Evolutionary conservation across 2,113 vertebrate genomes (phyloP).

Genomic region (Irena cyanogastra): DNA sequence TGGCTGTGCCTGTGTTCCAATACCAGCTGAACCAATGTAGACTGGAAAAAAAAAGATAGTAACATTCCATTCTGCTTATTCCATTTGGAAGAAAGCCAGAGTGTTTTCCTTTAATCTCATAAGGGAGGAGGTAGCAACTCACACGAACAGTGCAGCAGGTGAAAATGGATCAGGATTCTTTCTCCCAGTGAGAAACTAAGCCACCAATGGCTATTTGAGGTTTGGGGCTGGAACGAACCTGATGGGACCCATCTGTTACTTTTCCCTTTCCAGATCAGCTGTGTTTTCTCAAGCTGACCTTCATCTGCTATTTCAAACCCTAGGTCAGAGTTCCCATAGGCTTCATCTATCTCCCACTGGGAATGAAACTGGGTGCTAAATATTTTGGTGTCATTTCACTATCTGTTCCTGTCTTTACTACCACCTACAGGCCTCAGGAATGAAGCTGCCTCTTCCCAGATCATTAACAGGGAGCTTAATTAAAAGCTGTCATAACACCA

Average conservation of each 20-base stretch:
- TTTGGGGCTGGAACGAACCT: slow-evolving; percentile 2
- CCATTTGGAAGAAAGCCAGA: neutral
- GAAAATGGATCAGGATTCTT: slow-evolving; percentile 26
- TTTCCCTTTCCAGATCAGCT: slow-evolving; percentile 32
- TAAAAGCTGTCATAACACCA: slow-evolving; percentile 52
- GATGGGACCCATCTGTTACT: slow-evolving; percentile 21
- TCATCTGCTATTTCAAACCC: slow-evolving; percentile 43
- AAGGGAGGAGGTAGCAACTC: neutral
- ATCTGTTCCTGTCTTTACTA: slow-evolving; percentile 31
- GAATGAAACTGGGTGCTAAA: neutral
- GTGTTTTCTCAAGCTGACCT: slow-evolving; percentile 52
- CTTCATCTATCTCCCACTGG: neutral
- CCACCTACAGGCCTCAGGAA: slow-evolving; percentile 48
- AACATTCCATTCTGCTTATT: neutral
- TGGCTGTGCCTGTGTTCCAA: neutral
- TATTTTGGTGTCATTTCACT: slow-evolving; percentile 43
- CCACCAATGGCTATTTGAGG: neutral
- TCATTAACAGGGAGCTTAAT: slow-evolving; percentile 53
- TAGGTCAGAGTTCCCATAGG: slow-evolving; percentile 3
- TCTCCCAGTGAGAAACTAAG: neutral
- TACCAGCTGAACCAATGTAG: neutral
- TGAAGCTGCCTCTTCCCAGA: slow-evolving; percentile 32
- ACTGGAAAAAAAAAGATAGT: neutral
- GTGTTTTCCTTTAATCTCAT: neutral
- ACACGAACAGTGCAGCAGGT: neutral